Base-by-base conservation (phyloP, 2,888 invertebrate species). In the Entomobrya multifasciata region DNA sequence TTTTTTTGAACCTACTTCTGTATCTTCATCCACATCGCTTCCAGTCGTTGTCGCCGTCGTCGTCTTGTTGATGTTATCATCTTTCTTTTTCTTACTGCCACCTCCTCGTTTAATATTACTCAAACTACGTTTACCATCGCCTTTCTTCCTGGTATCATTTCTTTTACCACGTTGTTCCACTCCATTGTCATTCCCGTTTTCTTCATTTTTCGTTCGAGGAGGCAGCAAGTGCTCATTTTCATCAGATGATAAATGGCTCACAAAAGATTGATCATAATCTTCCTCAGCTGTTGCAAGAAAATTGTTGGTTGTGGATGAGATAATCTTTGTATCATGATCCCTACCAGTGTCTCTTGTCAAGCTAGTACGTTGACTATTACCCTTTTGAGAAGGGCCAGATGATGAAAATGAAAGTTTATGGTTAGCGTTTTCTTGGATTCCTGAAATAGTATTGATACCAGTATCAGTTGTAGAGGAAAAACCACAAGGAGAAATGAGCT, bases 191-290 rank as follows among this genome's bases (percentile, higher is more conserved):
- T 65, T 2, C 41, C 17, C 17, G 4, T 36, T 17, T 2, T 30
- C 17, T n/a, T 41, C 65, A 5, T 60, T 41, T 27, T 47, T 57
- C n/a, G n/a, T 47, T 22, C 44, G 55, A 52, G 60, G 20, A 44
- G 72, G 72, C 36, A 85, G 85, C 72, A 78, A 70, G 15, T 79
- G 70, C 25, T 85, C 85, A 44, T 85, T 79, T 70, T 85, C 85
- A 79, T 85, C 85, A 22, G 76, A 83, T 77, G 83, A 74, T 83
- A 83, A 30, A 77, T 78, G 67, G 13, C 44, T 52, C 52, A 65
- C 41, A 76, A 83, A 83, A 62, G 76, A 76, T 30, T 83, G 83
- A 74, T 83, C 74, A 52, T 83, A 83, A 83, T 83, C 81, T 81
- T 82, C 83, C 41, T 83, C 77, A 77, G 65, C 67, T 83, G 82